Evolutionary conservation across 2,888 invertebrate genomes (phyloP).

Genomic region (Stictocephala bisonia): DNA sequence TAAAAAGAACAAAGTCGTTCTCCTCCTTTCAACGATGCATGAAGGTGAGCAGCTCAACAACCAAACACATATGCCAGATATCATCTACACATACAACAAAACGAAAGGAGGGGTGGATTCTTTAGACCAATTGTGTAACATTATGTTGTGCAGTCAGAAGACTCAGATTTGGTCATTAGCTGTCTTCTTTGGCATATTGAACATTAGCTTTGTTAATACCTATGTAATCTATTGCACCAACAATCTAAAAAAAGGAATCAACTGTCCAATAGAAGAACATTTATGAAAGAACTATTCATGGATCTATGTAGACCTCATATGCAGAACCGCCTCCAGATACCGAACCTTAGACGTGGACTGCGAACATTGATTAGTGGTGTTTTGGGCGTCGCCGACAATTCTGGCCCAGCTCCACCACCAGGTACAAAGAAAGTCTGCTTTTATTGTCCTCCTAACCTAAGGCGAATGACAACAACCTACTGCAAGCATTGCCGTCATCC

Average conservation of each 20-base stretch:
- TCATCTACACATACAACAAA: constrained; percentile 13
- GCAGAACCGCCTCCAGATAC: background rate
- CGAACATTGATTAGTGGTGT: background rate
- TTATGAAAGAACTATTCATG: too few relatives aligned
- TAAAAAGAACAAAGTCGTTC: constrained; percentile 16
- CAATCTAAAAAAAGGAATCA: too few relatives aligned
- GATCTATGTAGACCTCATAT: background rate
- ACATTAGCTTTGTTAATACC: constrained; percentile 27
- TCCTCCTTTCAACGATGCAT: constrained; percentile 28
- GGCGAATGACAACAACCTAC: background rate
- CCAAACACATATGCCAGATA: constrained; percentile 9
- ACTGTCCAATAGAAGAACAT: too few relatives aligned
- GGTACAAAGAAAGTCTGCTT: background rate
- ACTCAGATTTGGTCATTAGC: constrained; percentile 8
- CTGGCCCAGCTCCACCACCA: background rate
- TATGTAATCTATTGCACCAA: background rate
- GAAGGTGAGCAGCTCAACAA: background rate
- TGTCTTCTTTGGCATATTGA: constrained; percentile 25
- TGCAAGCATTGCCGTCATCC: background rate
- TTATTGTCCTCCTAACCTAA: background rate
- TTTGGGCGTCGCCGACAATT: background rate
- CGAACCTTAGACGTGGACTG: background rate
- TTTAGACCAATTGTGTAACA: constrained; percentile 9
- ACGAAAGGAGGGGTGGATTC: constrained; percentile 24
- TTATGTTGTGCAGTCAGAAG: constrained; percentile 29